Base-by-base conservation (phyloP, 2,888 invertebrate genomes). In the Chirona hameri region DNA sequence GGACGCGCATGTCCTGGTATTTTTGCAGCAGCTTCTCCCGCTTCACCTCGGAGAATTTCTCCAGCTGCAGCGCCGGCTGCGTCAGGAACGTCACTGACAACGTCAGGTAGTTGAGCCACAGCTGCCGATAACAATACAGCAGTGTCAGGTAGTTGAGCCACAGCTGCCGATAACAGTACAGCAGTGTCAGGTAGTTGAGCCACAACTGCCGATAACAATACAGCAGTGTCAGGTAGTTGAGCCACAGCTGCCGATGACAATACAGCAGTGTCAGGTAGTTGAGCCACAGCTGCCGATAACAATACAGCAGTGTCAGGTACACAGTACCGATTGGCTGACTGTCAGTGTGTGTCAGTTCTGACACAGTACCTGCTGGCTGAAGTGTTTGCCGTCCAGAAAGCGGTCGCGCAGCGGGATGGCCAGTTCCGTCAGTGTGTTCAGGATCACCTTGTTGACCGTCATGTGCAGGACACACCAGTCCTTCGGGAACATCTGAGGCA, bases 401-500 rank as follows among this genome's bases (percentile, higher is more conserved):
- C 94, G 91, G 86, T 86, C 85, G 2, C 94, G 93, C 82, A 97
- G 89, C 0, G 96, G 95, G 86, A 95, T 94, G 0, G 96, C 95
- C 84, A 97, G 91, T 87, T 97, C 95, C 88, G 96, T 94, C 29
- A 96, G 89, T 0, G 97, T 93, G 79, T 93, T 93, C 29, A 97
- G 89, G 83, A 97, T 91, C 0, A 95, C 93, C 88, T 93, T 93
- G 87, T 96, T 97, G 82, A 94, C 93, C 83, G 95, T 93, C 89
- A 98, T 93, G 87, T 94, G 92, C 88, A 98, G 93, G 21, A 96
- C 92, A 85, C 96, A 91, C 98, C 98, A 98, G 87, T 97, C 97
- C 0, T 92, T 90, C 1, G 96, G 95, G 86, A 95, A 97, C 0
- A 93, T 92, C 86, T 94, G 93, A 86, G 93, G 92, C 24, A 7